Percentiles rank a stretch among this genome's conserved stretches.
phyloP scores from a whole-genome alignment of 92 coral and sea anemone species.

The Phenganax subtilis region DNA sequence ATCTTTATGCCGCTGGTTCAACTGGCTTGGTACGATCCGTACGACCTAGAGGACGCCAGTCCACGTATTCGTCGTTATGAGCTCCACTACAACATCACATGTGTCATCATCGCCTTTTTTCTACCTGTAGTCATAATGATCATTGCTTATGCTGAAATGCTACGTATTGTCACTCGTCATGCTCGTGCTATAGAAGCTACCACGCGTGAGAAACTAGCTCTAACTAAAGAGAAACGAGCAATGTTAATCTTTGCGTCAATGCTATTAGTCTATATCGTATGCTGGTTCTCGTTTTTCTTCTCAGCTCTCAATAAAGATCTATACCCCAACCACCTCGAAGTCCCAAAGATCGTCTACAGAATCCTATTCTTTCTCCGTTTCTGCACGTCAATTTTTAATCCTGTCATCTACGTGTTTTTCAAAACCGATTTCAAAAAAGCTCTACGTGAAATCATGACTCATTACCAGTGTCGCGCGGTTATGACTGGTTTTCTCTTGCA shows the following conservation, averaged over 20 bases:
- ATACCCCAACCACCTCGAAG: neutral
- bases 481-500: conserved; percentile 18
- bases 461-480: neutral
- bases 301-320: conserved; percentile 8
- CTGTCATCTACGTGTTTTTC: conserved; percentile 34
- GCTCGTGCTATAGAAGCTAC: conserved; percentile 38
- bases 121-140: conserved; percentile 24
- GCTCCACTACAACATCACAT: conserved; percentile 27
- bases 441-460: conserved; percentile 11
- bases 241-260: conserved; percentile 32
- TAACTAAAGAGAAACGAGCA: conserved; percentile 35
- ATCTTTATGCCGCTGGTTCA: conserved; percentile 20
- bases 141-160: conserved; percentile 27
- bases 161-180: conserved; percentile 27
- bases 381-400: conserved; percentile 35
- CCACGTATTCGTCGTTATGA: neutral
- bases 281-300: conserved; percentile 35
- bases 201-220: neutral
- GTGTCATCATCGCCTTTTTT: conserved; percentile 10
- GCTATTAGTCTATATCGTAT: conserved; percentile 21
- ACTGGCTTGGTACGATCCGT: conserved; percentile 30
- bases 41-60: neutral
- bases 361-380: conserved; percentile 27
- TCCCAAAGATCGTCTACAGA: neutral
- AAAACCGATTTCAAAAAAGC: conserved; percentile 39